Evolutionary conservation across 2,888 invertebrate species (phyloP).

Genomic region (Kryphioiulus occultus): DNA sequence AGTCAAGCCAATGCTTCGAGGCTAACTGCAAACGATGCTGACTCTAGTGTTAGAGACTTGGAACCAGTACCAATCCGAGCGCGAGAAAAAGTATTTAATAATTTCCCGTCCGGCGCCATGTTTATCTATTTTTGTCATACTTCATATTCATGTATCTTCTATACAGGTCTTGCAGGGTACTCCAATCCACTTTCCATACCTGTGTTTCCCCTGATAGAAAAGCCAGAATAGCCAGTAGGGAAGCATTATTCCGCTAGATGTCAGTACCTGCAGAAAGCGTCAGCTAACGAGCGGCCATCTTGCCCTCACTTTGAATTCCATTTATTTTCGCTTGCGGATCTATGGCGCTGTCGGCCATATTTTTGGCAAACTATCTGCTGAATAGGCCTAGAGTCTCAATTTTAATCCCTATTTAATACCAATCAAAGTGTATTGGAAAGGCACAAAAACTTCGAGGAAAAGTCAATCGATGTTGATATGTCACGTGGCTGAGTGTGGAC

Average conservation of each 20-base stretch:
- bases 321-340: slow-evolving; percentile 1
- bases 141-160: background rate
- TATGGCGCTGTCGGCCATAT: background rate
- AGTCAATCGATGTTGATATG: background rate
- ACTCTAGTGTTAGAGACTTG: background rate
- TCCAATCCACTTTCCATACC: background rate
- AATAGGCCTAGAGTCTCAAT: background rate
- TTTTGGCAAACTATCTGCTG: background rate
- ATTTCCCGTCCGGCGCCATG: slow-evolving; percentile 15
- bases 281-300: background rate
- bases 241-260: background rate
- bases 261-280: background rate
- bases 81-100: background rate
- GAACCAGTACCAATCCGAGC: background rate
- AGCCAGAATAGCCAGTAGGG: background rate
- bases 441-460: background rate
- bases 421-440: background rate
- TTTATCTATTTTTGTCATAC: background rate
- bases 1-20: background rate
- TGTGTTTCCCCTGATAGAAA: background rate
- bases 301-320: background rate
- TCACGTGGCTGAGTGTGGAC: too few relatives aligned
- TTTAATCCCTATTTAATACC: too few relatives aligned
- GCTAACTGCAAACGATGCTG: background rate
- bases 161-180: slow-evolving; percentile 4